Conservation (phyloP, 2,113 vertebrate species). For the Bombycilla garrulus region DNA sequence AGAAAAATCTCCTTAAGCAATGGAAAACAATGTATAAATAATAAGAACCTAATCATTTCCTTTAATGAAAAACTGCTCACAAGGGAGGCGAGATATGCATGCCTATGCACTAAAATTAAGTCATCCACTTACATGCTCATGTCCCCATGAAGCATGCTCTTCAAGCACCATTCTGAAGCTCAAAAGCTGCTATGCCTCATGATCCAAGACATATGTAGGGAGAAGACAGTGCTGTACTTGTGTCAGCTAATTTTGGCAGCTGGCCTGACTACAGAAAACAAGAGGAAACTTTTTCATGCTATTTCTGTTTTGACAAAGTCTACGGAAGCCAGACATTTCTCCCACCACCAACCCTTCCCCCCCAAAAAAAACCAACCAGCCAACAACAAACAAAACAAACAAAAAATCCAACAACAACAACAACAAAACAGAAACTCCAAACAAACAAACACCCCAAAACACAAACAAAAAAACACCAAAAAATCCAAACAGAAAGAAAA, state of each 20-base stretch:
- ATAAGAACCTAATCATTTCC: constrained; percentile 46
- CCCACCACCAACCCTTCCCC: fast-evolving
- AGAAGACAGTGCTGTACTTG: not conserved
- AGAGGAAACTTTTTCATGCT: not conserved
- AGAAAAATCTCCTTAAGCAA: constrained; percentile 44
- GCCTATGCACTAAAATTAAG: constrained; percentile 51
- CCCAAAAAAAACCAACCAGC: not conserved
- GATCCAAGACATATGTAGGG: constrained; percentile 22
- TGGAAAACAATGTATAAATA: constrained; percentile 58
- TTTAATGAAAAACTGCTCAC: constrained; percentile 53
- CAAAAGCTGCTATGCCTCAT: constrained; percentile 28
- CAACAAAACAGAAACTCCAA: not conserved
- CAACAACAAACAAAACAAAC: no score
- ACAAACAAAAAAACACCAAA: not conserved
- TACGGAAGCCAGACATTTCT: not conserved
- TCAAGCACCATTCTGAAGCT: constrained; percentile 23
- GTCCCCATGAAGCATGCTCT: not conserved
- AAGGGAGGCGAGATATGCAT: not conserved
- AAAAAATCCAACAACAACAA: not conserved
- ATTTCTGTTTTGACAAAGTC: not conserved
- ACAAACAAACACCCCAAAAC: no score
- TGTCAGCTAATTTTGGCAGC: constrained; percentile 26
- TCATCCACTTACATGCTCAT: constrained; percentile 17
- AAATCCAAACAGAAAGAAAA: not conserved
- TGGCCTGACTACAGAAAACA: not conserved